Base-by-base conservation (phyloP, 2,797 vertebrate genomes). In the Artibeus lituratus region DNA sequence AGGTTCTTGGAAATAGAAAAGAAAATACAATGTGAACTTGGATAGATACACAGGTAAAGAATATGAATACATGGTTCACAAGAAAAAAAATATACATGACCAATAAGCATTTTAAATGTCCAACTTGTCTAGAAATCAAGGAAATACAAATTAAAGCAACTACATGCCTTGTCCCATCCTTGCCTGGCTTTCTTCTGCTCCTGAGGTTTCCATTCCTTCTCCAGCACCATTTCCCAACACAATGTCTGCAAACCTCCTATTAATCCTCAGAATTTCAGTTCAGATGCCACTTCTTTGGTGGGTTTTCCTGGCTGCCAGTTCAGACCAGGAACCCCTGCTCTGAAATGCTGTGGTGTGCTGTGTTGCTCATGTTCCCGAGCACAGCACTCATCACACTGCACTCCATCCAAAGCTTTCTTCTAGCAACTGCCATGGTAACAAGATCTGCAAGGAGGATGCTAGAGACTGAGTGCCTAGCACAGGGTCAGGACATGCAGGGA, bases 401-500 rank as follows among this genome's bases (percentile, higher is more conserved):
- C 12, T 24, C 9, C 37, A 9, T 0, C 6, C 0, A 0, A 15
- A 4, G 12, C 2, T 42, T 62, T 37, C 78, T 47, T 65, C 69
- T 2, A 7, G 9, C 3, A 35, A 21, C 7, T 0, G 0, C 57
- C 37, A 2, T 4, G 21, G 2, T 10, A 14, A 7, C 3, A 11
- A 16, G 72, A 6, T 53, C 65, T 22, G 1, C 1, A 19, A 82
- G n/a, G 73, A n/a, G 2, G 1, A 19, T 1, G 16, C 51, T 49
- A 12, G 22, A 70, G 11, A 22, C 24, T 49, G 9, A 59, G 49
- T 29, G 78, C 21, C 7, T 11, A 32, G 67, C 11, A 12, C 32
- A 21, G 10, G 18, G 29, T 15, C 55, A 39, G 5, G 7, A 7
- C 10, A 2, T 4, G 7, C 0, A 22, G 22, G 3, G 4, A 73